Conservation (phyloP, 53 echinoderm and acorn worm species). For the Zoroaster sp. region DNA sequence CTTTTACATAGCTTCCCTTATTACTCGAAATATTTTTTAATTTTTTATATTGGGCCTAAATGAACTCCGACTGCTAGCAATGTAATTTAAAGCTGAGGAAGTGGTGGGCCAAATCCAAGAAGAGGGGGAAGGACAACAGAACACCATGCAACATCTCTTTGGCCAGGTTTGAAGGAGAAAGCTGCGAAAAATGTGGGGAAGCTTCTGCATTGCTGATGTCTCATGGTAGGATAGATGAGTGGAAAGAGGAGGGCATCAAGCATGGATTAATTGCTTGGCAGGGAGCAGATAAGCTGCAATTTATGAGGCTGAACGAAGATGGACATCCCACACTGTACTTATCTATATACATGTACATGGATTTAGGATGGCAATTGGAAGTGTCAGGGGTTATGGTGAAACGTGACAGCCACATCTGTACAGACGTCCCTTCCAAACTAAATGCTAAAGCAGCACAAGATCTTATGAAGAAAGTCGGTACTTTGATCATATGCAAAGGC, state of each 20-base stretch:
- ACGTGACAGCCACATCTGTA: background rate
- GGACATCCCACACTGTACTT: background rate
- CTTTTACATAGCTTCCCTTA: too few species aligned
- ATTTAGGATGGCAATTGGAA: conserved; percentile 9
- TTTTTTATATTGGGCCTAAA: too few species aligned
- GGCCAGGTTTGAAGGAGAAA: background rate
- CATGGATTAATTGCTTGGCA: background rate
- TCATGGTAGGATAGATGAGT: background rate
- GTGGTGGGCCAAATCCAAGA: conserved; percentile 5
- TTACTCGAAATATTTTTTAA: too few species aligned
- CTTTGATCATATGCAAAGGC: background rate
- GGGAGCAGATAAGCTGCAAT: background rate
- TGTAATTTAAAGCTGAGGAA: background rate
- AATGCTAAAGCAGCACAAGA: background rate
- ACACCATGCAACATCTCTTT: background rate
- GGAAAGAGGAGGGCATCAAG: conserved; percentile 6
- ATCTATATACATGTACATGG: background rate
- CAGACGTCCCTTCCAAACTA: background rate
- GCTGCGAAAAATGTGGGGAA: background rate
- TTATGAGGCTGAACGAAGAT: conserved; percentile 11
- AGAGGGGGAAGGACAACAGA: background rate
- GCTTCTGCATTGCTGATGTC: background rate
- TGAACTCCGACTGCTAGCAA: too few species aligned
- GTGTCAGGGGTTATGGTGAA: background rate
- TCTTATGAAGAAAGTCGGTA: background rate